phyloP scores from a whole-genome alignment of 2,797 vertebrate genomes.

The Threskiornis aethiopicus region DNA sequence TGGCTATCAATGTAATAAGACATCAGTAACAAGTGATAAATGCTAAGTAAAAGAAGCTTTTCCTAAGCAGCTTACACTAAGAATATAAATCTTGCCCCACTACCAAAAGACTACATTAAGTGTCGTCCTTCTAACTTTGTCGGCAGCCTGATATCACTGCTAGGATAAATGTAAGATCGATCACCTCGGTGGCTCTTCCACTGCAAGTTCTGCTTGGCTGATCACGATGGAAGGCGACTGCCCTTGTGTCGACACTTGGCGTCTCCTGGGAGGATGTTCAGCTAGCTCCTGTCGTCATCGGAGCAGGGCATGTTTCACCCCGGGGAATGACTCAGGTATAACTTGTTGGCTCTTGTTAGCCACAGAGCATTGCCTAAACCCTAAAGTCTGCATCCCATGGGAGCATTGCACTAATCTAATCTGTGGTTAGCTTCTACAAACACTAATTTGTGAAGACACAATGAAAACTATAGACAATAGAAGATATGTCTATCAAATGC shows the following conservation, averaged over 20 bases:
- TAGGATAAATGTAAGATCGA: not conserved
- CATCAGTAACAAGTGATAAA: slow-evolving; percentile 1
- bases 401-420: not conserved
- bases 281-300: not conserved
- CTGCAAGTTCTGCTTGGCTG: not conserved
- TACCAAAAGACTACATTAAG: not conserved
- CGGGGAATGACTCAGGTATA: slow-evolving; percentile 14
- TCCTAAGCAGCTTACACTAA: slow-evolving; percentile 23
- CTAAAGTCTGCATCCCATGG: not conserved
- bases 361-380: slow-evolving; percentile 1
- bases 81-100: not conserved
- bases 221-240: not conserved
- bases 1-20: not conserved
- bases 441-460: not conserved
- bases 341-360: slow-evolving; percentile 43
- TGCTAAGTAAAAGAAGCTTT: slow-evolving; percentile 5
- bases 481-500: not conserved
- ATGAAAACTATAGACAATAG: not conserved
- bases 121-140: not conserved
- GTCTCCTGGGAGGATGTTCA: not conserved
- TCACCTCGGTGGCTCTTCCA: not conserved
- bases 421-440: slow-evolving; percentile 4
- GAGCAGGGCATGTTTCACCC: not conserved
- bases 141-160: not conserved
- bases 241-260: not conserved